Evolutionary conservation across 92 coral and sea anemone species (phyloP), one percentile per base, ranked within the genome.

Genomic region (Isaurus tuberculatus): DNA sequence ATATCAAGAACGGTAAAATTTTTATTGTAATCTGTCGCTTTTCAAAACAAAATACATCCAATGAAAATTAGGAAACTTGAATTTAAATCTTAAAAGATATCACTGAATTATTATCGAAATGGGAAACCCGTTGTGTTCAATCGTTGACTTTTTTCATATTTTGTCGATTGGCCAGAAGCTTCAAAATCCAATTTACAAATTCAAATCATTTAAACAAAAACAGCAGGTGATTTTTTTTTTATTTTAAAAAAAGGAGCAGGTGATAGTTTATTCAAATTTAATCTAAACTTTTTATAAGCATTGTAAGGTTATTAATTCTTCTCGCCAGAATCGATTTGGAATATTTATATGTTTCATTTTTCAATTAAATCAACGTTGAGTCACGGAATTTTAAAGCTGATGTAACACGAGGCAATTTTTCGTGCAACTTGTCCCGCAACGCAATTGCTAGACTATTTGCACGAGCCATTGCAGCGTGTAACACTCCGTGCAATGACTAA

Each of bases 111-210:
- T 23, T 33, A 9, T 36, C 63, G 33, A 30, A 57, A 75, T 33
- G 34, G 68, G 82, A 77, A 77, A 60, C 82, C 20, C 34, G 2
- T 55, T 77, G 19, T 60, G 57, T 57, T 55, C 20, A 57, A 32
- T 57, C 60, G 13, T 77, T 53, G 57, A 32, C 26, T 57, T 29
- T 26, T 57, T 36, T 25, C 46, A 14, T 77, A 33, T 43, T 33
- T 77, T 37, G 32, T 36, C 34, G 69, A 77, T 77, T 77, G 82
- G 82, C 30, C 51, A 14, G 17, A 33, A 53, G 36, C 43, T 55
- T 77, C 36, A 77, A 60, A 26, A 34, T 13, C 31, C 65, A 77
- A 58, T 77, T 57, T 25, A 43, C 36, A 77, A 55, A 19, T 30
- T 17, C 3, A 60, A 55, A 57, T 57, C 28, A 55, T 60, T 26